Base-by-base conservation (phyloP, 2,888 invertebrate genomes). In the Pterostichus niger region DNA sequence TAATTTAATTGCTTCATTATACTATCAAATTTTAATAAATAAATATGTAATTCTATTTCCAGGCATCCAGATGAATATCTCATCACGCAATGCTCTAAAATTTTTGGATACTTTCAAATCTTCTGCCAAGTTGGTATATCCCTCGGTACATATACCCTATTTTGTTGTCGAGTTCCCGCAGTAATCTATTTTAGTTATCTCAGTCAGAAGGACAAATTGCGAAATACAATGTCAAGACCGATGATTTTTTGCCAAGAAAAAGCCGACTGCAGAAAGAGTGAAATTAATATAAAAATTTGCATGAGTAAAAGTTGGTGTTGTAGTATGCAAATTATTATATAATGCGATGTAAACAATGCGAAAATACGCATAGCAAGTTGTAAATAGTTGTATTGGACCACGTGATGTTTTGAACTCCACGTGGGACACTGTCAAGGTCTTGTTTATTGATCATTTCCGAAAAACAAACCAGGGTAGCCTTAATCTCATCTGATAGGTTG, bases 221-320 rank as follows among this genome's bases (percentile, higher is more conserved):
- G 80, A 81, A 54, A 81, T 81, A 40, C 73, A 81, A 81, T 81
- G 81, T 81, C 81, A 81, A 81, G 81, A 46, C 46, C 46, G 56
- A 24, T 79, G 40, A 17, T 46, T 79, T 61, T 49, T 44, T 64
- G 79, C 79, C 79, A 79, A 49, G 64, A 79, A 79, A 61, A 44
- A 40, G 40, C 40, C 6, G 40, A 7, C 9, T 40, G 6, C 40
- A 7, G 2, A 9, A 40, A 40, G 6, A 7, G 40, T 40, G n/a
- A 49, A n/a, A 6, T 9, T 13, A 49, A 49, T 49, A 49, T 49
- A 49, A 49, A 49, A 49, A 49, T 13, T 49, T 49, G 49, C 49
- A 49, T 49, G 49, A n/a, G 49, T 13, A 49, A 49, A 49, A 49
- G 49, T 10, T 5, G 5, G 49, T 49, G 6, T 40, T 40, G 5